These are phyloP conservation scores for Cylas formicarius DNA, from an alignment of 1,140 invertebrate species.

Conservation along the genomic window DNA sequence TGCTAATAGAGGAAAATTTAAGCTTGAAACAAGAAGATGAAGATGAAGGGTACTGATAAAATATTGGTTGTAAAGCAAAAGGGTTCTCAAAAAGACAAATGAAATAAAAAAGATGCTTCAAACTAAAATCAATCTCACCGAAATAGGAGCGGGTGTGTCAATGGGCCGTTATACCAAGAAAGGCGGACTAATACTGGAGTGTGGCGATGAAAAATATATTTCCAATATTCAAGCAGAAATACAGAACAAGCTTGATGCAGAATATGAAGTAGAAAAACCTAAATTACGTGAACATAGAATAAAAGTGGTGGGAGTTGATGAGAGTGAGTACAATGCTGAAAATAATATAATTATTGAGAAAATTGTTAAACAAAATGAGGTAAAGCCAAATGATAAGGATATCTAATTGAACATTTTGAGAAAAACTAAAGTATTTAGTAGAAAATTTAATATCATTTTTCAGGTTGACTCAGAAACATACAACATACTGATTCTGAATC, in stretches of 20 bases:
- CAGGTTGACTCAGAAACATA: too few species aligned
- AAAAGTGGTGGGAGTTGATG: constrained; percentile 10
- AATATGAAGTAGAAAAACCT: constrained; percentile 2
- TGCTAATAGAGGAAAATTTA: too few species aligned
- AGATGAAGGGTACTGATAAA: too few species aligned
- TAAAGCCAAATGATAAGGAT: too few species aligned
- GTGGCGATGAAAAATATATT: constrained; percentile 3
- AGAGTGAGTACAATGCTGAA: constrained; percentile 5
- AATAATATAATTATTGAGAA: constrained; percentile 9
- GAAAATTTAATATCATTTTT: neutral
- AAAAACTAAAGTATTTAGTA: neutral
- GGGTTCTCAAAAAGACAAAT: constrained; percentile 1
- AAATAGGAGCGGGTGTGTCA: neutral
- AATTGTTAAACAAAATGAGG: constrained; percentile 15
- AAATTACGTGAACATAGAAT: constrained; percentile 13
- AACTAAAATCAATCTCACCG: neutral
- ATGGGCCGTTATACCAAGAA: neutral
- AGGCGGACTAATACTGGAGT: constrained; percentile 1
- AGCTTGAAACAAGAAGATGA: too few species aligned
- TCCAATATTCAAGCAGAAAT: constrained; percentile 3
- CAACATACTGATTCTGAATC: too few species aligned
- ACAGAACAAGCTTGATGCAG: neutral
- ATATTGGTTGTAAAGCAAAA: constrained; percentile 1
- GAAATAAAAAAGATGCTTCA: neutral
- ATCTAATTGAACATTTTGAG: too few species aligned